Evolutionary conservation across 2,888 invertebrate genomes (phyloP).

Genomic region (Epistrophella euchroma): DNA sequence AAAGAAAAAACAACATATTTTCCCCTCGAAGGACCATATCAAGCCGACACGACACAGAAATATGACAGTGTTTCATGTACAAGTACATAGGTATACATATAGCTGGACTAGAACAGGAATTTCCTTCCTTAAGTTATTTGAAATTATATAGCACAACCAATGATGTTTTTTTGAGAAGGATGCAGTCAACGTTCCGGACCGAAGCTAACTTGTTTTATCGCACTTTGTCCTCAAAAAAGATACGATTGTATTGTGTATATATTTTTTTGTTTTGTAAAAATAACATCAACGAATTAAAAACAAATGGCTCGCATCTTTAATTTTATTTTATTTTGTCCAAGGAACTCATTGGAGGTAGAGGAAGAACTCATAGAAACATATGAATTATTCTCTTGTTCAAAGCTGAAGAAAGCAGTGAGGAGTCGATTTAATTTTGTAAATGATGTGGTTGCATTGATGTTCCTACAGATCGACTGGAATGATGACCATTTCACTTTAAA

Average conservation of each 20-base stretch:
- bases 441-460: background rate
- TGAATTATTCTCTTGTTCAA: background rate
- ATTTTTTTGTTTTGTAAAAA: constrained; percentile 8
- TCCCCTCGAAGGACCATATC: constrained; percentile 23
- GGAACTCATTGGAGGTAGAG: background rate
- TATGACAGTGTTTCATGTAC: constrained; percentile 50
- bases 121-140: constrained; percentile 39
- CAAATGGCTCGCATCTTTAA: constrained; percentile 30
- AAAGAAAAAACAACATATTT: constrained; percentile 31
- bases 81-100: background rate
- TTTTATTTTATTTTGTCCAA: background rate
- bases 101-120: constrained; percentile 30
- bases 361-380: background rate
- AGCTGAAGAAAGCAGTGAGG: background rate
- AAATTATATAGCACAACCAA: constrained; percentile 60
- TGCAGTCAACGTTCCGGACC: constrained; percentile 22
- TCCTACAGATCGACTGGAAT: background rate
- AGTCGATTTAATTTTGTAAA: background rate
- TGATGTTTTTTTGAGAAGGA: constrained; percentile 24
- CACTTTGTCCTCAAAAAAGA: constrained; percentile 18
- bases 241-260: background rate
- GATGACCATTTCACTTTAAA: no score
- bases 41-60: constrained; percentile 33
- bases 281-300: constrained; percentile 59
- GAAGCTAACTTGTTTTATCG: constrained; percentile 39